These are phyloP conservation scores for Heliconius hewitsoni DNA, from an alignment of 1,140 invertebrate species.

Conservation along the genomic window DNA sequence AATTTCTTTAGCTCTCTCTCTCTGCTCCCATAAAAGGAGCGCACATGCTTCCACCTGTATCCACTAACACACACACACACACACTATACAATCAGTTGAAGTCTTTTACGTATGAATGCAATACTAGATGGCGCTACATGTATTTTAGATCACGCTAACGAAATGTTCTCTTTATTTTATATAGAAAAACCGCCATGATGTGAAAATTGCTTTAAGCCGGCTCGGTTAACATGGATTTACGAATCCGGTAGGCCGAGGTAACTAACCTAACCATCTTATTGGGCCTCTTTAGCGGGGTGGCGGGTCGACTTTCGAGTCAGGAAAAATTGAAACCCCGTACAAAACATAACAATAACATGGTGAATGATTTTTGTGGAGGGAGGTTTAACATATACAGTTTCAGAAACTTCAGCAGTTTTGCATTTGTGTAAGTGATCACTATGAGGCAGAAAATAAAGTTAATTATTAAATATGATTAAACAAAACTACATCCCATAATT, in stretches of 20 bases:
- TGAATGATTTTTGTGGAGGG: not conserved
- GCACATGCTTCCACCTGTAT: not conserved
- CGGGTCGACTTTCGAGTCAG: conserved; percentile 75
- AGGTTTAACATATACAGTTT: not conserved
- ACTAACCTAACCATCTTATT: conserved; percentile 78
- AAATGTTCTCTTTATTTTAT: not conserved
- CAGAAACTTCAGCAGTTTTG: no score
- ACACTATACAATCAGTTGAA: not conserved
- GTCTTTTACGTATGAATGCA: not conserved
- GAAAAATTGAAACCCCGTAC: conserved; percentile 76
- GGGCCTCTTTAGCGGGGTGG: conserved; percentile 74
- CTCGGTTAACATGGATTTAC: conserved; percentile 57
- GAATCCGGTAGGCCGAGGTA: conserved; percentile 61
- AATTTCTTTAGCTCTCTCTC: no score
- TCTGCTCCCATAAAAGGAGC: no score
- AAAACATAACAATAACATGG: not conserved
- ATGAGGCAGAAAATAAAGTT: no score
- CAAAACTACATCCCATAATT: no score
- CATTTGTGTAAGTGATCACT: no score
- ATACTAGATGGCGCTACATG: conserved; percentile 49
- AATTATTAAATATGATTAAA: no score
- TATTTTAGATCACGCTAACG: conserved; percentile 45
- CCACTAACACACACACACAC: not conserved
- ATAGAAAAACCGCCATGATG: not conserved
- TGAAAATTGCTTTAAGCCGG: conserved; percentile 51